Conservation (phyloP, 2,888 invertebrate species). For the Nephrotoma flavescens region DNA sequence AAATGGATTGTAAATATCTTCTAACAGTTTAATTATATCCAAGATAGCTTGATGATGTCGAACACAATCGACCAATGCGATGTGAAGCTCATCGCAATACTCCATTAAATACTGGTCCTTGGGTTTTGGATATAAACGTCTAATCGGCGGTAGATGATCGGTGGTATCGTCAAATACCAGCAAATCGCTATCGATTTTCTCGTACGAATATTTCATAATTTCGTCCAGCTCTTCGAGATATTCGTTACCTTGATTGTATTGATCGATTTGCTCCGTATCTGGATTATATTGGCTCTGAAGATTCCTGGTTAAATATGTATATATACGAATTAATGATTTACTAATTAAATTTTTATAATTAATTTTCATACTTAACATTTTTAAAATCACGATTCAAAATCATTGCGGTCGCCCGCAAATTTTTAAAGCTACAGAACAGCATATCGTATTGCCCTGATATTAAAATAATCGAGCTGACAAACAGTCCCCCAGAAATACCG, state of each 20-base stretch:
- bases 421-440: conserved; percentile 23
- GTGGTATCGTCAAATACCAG: not conserved
- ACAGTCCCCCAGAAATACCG: conserved; percentile 18
- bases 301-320: not conserved
- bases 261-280: conserved; percentile 7
- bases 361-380: not conserved
- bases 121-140: not conserved
- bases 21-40: conserved; percentile 19
- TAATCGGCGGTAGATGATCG: not conserved
- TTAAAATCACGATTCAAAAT: not conserved
- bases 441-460: conserved; percentile 25
- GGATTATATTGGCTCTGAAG: not conserved
- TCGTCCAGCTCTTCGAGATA: not conserved
- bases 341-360: not conserved
- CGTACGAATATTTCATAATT: not conserved
- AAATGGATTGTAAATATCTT: conserved; percentile 24
- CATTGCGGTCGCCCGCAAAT: conserved; percentile 20
- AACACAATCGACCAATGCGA: conserved; percentile 20
- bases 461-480: conserved; percentile 23
- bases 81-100: conserved; percentile 11
- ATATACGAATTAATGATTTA: not conserved
- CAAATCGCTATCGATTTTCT: not conserved
- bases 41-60: conserved; percentile 24
- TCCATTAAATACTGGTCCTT: conserved; percentile 8
- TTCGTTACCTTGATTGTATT: conserved; percentile 9